Base-by-base conservation (phyloP, 2,113 vertebrate species). In the Octodon degus region DNA sequence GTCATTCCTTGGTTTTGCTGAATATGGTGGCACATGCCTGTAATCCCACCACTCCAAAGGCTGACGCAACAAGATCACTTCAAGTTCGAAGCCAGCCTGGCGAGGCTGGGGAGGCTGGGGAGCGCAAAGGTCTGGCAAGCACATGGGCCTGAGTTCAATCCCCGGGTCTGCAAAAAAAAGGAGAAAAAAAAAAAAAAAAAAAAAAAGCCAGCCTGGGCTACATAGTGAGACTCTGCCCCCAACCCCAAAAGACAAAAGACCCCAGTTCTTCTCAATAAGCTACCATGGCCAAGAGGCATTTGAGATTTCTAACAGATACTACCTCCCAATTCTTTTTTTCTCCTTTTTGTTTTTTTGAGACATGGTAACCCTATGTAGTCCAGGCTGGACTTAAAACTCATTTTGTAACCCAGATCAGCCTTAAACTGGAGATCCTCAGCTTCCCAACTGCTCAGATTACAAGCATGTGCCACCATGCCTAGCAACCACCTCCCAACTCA, bases 271-370 rank as follows among this genome's bases (percentile, higher is more conserved):
- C 30, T 91, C 63, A 87, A 81, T 84, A 94, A 84, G 9, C 19
- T 67, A 84, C 10, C 40, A 55, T 43, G 34, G 70, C 53, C 80
- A 89, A 95, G 25, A 92, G 3, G 37, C 37, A 95, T 14, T 92
- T 94, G 72, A 58, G 22, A 94, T 84, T 89, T 80, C 40, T n/a
- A 63, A 65, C 50, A 91, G 63, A 89, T 2, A 58, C 37, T n/a
- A 86, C 55, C 68, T 86, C n/a, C 70, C n/a, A 67, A 32, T 67
- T 67, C 4, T 67, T 32, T 67, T 10, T 68, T 68, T 34, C 50
- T 12, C 50, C 50, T 50, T 32, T 68, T 68, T 16, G 4, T 67
- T 67, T 32, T 30, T 67, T 34, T 34, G 67, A 68, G 32, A 34
- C 30, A 68, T 32, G 67, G 67, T 68, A 30, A 34, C 32, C 67